Conservation (phyloP, 2,797 vertebrate species). For the Harpagifer antarcticus region DNA sequence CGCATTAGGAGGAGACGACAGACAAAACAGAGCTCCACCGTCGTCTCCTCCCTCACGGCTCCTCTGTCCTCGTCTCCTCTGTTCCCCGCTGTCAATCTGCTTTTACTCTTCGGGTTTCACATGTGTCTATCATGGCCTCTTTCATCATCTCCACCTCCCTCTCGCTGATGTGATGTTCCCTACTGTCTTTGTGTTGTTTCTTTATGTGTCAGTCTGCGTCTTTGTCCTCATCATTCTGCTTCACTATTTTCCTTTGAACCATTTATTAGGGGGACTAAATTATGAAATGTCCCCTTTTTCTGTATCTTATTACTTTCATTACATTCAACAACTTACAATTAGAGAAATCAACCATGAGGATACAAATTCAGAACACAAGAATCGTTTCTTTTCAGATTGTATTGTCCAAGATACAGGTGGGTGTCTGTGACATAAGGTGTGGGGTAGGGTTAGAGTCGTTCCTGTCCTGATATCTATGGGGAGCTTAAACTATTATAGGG, state of each 20-base stretch:
- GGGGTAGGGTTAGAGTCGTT: no score
- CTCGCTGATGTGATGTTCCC: slow-evolving; percentile 21
- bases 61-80: slow-evolving; percentile 31
- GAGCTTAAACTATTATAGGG: no score
- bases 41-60: slow-evolving; percentile 28
- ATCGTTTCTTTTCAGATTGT: no score
- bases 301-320: neutral
- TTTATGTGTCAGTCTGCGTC: neutral
- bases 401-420: no score
- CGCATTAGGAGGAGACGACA: slow-evolving; percentile 72
- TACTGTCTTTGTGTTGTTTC: slow-evolving; percentile 12
- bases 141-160: slow-evolving; percentile 11
- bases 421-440: no score
- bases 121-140: slow-evolving; percentile 14
- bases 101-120: slow-evolving; percentile 7
- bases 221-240: neutral
- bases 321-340: no score
- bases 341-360: no score
- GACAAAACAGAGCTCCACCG: slow-evolving; percentile 57
- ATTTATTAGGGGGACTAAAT: neutral
- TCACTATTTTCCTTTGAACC: neutral
- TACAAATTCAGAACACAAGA: no score
- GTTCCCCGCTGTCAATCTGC: slow-evolving; percentile 21
- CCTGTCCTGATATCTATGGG: no score
- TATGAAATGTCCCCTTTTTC: neutral